A percentile compares a stretch with the other conserved stretches of the same genome.
These are phyloP conservation scores for Uria aalge DNA, from an alignment of 2,113 vertebrate genomes.

Conservation along the genomic window DNA sequence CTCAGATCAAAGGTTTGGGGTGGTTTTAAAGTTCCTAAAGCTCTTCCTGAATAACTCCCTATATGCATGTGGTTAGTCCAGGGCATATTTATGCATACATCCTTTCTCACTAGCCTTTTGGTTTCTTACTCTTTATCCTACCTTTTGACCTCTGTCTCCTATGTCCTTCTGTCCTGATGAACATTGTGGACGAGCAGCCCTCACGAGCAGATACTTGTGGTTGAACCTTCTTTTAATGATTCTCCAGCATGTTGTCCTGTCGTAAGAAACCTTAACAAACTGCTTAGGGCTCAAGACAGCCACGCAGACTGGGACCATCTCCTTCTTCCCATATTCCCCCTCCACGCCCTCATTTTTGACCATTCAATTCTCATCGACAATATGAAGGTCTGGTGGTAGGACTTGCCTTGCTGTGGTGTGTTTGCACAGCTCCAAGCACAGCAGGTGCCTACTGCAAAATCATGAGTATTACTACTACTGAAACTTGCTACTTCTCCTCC, in stretches of 20 bases:
- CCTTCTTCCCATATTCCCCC: not conserved
- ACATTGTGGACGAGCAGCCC: not conserved
- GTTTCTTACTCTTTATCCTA: not conserved
- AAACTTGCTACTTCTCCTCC: not conserved
- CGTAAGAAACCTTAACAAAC: not conserved
- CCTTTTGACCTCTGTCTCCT: not conserved
- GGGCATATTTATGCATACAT: not conserved
- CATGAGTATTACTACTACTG: not conserved
- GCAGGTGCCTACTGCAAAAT: not conserved
- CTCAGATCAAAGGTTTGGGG: not conserved
- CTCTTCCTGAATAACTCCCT: not conserved
- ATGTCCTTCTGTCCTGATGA: not conserved
- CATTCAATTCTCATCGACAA: not conserved
- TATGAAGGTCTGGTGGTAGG: not conserved
- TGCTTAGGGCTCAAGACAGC: not conserved
- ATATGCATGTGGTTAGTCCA: not conserved
- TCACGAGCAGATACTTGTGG: not conserved
- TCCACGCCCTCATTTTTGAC: not conserved
- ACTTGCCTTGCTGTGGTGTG: not conserved
- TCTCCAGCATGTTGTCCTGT: not conserved
- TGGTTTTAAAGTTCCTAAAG: not conserved
- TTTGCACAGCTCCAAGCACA: not conserved
- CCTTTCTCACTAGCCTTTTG: not conserved
- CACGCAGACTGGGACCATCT: rapidly evolving
- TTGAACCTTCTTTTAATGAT: not conserved